A percentile compares a stretch with the other conserved stretches of the same genome.
Conservation (phyloP, 1,140 invertebrate species). For the Zaprionus lachaisei region DNA sequence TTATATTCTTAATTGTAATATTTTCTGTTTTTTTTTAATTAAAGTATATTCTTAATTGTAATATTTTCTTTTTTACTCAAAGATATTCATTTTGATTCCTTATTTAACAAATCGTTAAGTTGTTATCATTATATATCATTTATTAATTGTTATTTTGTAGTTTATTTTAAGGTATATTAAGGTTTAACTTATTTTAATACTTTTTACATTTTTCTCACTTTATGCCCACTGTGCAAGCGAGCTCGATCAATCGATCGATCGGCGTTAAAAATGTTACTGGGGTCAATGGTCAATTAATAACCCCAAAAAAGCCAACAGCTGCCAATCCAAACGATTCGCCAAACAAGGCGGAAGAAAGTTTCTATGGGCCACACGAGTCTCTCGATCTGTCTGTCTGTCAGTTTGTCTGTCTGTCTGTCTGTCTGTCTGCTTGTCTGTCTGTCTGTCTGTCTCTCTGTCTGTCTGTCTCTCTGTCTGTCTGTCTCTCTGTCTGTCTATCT, state of each 20-base stretch:
- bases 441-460: background rate
- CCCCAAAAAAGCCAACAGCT: conserved; percentile 18
- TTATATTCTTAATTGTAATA: too few relatives aligned
- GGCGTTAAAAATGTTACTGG: conserved; percentile 7
- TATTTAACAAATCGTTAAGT: too few relatives aligned
- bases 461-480: background rate
- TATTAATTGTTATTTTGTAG: too few relatives aligned
- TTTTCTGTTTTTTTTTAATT: too few relatives aligned
- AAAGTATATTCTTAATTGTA: too few relatives aligned
- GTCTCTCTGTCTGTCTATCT: background rate
- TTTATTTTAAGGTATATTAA: too few relatives aligned
- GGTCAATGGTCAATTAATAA: conserved; percentile 57
- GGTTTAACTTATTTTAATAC: background rate
- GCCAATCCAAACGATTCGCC: conserved; percentile 4
- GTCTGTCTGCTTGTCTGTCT: background rate
- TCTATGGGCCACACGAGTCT: conserved; percentile 21
- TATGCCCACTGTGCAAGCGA: background rate
- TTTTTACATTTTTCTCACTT: background rate
- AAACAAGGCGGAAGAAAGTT: conserved; percentile 50
- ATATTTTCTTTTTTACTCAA: too few relatives aligned
- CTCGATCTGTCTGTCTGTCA: background rate
- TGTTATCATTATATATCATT: too few relatives aligned
- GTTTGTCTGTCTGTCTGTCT: too few relatives aligned
- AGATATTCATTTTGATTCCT: too few relatives aligned
- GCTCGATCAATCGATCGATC: conserved; percentile 29